These are phyloP conservation scores for Drosophila algonquin DNA, from an alignment of 2,888 invertebrate genomes.

Conservation along the genomic window DNA sequence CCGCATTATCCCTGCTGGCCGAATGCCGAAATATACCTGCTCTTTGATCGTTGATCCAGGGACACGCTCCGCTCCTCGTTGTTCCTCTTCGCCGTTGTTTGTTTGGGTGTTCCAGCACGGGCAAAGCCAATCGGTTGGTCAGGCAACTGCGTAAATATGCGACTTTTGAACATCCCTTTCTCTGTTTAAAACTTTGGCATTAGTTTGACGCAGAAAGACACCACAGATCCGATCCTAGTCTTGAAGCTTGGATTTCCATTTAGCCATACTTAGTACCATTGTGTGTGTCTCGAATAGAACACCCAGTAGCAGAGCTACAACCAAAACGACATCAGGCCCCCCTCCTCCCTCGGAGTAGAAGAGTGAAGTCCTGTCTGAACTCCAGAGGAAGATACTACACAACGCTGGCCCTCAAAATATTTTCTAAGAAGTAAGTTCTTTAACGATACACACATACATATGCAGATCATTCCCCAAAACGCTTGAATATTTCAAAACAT, in stretches of 20 bases:
- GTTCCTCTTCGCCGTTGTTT: slow-evolving; percentile 17
- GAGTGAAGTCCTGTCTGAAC: too few species aligned
- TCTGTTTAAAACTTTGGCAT: background rate
- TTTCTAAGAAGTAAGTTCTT: background rate
- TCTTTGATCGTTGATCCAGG: slow-evolving; percentile 11
- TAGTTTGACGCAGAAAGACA: too few species aligned
- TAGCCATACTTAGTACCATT: background rate
- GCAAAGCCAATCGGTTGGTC: slow-evolving; percentile 75
- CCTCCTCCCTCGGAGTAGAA: too few species aligned
- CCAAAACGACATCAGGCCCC: too few species aligned
- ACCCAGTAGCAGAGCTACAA: background rate
- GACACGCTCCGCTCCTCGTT: background rate
- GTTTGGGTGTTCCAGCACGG: slow-evolving; percentile 44
- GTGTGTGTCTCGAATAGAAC: background rate
- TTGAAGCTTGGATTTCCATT: background rate
- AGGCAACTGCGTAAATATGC: slow-evolving; percentile 56
- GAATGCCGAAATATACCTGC: background rate
- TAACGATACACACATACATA: background rate
- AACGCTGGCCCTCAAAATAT: too few species aligned
- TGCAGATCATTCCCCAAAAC: too few species aligned
- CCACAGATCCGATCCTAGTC: too few species aligned
- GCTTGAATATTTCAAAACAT: too few species aligned
- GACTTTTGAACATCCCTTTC: background rate
- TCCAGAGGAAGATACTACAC: too few species aligned
- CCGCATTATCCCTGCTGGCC: slow-evolving; percentile 10